Evolutionary conservation across 2,113 vertebrate genomes (phyloP).

Genomic region (Tachysurus vachellii): DNA sequence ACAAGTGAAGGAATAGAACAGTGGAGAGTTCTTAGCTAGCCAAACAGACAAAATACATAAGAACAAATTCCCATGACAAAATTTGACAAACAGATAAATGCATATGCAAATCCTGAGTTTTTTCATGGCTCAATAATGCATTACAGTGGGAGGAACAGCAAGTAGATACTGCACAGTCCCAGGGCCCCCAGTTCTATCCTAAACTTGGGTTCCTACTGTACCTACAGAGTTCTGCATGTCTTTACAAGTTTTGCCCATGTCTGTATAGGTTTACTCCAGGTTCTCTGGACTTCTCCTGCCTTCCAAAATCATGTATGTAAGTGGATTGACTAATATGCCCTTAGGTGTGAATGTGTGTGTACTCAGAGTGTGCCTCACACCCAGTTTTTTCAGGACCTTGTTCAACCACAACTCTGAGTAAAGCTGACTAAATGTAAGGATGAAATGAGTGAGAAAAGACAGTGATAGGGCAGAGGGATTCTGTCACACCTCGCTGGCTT

Average conservation of each 20-base stretch:
- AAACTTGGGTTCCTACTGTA: no score
- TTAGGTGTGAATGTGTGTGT: background rate
- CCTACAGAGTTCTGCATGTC: no score
- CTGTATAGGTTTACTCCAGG: background rate
- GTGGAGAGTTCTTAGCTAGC: background rate
- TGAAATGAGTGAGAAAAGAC: background rate
- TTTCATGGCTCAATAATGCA: no score
- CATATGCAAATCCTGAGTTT: no score
- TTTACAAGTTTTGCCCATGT: background rate
- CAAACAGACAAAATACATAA: background rate
- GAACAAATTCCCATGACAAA: no score
- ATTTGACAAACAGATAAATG: no score
- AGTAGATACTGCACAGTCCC: background rate
- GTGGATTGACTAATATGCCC: background rate
- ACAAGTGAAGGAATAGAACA: background rate
- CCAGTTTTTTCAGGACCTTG: background rate
- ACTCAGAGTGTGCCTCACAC: background rate
- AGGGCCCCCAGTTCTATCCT: background rate
- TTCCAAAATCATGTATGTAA: background rate
- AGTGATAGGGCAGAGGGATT: background rate
- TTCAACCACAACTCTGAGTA: background rate
- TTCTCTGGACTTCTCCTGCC: background rate
- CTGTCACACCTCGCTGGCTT: constrained; percentile 38
- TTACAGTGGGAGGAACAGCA: no score
- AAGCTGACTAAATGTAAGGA: background rate